These are phyloP conservation scores for Anseranas semipalmata DNA, from an alignment of 2,113 vertebrate genomes.

Conservation along the genomic window DNA sequence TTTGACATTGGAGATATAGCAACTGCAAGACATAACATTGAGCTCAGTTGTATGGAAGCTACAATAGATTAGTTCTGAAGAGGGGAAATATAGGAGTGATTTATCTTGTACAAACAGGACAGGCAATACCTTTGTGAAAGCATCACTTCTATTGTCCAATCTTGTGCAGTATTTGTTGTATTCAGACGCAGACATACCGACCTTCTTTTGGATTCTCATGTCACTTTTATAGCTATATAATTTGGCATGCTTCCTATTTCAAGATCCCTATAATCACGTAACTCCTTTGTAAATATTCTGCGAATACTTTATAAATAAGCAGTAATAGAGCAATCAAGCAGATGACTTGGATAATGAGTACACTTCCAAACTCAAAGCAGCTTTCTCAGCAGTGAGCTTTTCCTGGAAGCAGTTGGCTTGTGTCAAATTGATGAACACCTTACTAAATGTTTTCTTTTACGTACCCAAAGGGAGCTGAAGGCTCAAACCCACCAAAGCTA, in stretches of 20 bases:
- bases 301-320: conserved; percentile 45
- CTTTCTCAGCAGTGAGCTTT: neutral
- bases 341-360: conserved; percentile 20
- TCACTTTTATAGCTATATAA: neutral
- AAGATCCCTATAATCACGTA: neutral
- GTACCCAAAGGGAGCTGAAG: neutral
- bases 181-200: neutral
- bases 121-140: neutral
- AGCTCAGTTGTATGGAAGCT: conserved; percentile 25
- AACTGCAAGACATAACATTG: conserved; percentile 9
- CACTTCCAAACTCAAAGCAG: neutral
- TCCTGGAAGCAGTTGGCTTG: neutral
- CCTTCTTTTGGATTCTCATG: conserved; percentile 2
- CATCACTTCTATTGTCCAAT: conserved; percentile 13
- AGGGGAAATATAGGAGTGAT: neutral
- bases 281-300: conserved; percentile 23
- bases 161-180: neutral
- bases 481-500: neutral
- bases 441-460: neutral
- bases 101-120: conserved; percentile 10
- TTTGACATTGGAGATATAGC: neutral
- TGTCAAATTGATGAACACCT: neutral
- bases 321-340: conserved; percentile 14
- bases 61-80: neutral
- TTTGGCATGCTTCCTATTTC: conserved; percentile 7